Evolutionary conservation across 2,797 vertebrate genomes (phyloP), one percentile per base, ranked within the genome.

Genomic region (Oryzias sinensis): DNA sequence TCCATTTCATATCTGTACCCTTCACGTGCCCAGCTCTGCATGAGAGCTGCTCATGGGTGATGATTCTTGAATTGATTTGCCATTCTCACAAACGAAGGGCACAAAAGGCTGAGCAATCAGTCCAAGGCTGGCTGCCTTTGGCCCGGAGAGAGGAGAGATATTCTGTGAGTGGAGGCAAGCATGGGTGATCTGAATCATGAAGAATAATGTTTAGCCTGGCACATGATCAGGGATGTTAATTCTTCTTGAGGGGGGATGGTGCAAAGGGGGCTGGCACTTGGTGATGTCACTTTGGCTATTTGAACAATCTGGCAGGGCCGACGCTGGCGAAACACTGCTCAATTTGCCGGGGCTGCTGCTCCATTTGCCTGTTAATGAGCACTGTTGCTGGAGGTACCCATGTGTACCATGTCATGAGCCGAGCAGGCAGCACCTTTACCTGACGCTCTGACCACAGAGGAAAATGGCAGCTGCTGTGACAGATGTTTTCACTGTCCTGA

Each of bases 151-250:
- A 72, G 86, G 74, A 74, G 80, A 76, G 86, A 80, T 76, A 68
- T 76, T 76, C 70, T 59, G 68, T 56, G 65, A 85, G 80, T 68
- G 76, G 62, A 86, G 85, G 86, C 85, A 90, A 86, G 90, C 89
- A 87, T 90, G 89, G 87, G 82, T 89, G 88, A 87, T 87, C 88
- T 81, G 89, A 89, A 90, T 91, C 88, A 87, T 90, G 88, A 91
- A 90, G 90, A 91, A 91, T 91, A 92, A 91, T 90, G 90, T 92
- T 92, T 92, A 90, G 86, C 82, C 90, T 91, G 90, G 89, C 89
- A 91, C 87, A 90, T 89, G 88, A 92, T 91, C 90, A 90, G 84
- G 85, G 87, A 86, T 89, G 88, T 88, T 88, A 87, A 89, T 89
- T 90, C 88, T n/a, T 40, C 47, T 43, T 43, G 14, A 43, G 64